Conservation (phyloP, 2,888 invertebrate genomes). For the Phengaris arion region DNA sequence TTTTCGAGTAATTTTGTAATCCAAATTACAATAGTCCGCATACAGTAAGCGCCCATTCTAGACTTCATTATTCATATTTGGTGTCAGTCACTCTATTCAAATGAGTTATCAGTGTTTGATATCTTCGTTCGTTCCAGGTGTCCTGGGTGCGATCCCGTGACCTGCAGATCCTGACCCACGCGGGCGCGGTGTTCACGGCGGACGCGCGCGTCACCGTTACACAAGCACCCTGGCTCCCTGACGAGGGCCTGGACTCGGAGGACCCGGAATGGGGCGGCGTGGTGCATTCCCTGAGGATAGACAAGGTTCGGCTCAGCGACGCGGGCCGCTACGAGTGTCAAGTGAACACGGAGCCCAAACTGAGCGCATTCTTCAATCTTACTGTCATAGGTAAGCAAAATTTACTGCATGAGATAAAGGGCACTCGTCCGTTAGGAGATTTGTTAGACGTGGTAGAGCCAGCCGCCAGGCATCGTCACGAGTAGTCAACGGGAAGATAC, state of each 20-base stretch:
- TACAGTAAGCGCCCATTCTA: no score
- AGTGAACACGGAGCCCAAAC: constrained; percentile 87
- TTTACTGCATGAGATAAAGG: constrained; percentile 6
- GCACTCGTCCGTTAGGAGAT: not conserved
- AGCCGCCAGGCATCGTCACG: no score
- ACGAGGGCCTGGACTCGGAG: constrained; percentile 69
- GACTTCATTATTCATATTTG: no score
- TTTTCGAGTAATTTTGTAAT: no score
- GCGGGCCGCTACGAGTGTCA: constrained; percentile 86
- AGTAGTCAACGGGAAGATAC: no score
- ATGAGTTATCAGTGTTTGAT: no score
- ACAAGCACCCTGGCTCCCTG: constrained; percentile 61
- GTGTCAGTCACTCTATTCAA: no score
- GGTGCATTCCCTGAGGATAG: constrained; percentile 80
- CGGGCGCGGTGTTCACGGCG: constrained; percentile 82
- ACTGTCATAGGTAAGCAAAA: constrained; percentile 79
- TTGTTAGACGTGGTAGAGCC: no score
- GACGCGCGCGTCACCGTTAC: constrained; percentile 82
- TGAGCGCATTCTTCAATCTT: constrained; percentile 83
- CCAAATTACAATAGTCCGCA: no score
- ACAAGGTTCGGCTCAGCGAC: constrained; percentile 79
- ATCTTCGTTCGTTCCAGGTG: constrained; percentile 69
- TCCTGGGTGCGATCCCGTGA: constrained; percentile 86
- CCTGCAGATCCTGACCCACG: constrained; percentile 84
- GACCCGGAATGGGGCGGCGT: constrained; percentile 67